phyloP scores from a whole-genome alignment of 2,797 vertebrate species.

The Hemitrygon akajei region DNA sequence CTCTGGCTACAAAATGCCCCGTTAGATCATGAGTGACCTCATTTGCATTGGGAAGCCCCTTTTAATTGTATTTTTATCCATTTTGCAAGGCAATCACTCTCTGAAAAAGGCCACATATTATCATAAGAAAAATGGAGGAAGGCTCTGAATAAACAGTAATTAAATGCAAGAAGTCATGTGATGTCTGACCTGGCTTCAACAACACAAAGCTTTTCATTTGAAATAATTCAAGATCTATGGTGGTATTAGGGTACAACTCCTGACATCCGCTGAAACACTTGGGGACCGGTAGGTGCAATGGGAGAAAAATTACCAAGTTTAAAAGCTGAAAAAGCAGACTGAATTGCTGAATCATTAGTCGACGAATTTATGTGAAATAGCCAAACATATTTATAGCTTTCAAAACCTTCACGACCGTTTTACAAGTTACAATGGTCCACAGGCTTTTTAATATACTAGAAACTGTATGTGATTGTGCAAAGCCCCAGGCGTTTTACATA shows the following conservation, averaged over 20 bases:
- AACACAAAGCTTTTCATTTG: neutral
- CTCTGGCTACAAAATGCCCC: neutral
- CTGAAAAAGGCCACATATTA: neutral
- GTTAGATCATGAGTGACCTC: too few relatives aligned
- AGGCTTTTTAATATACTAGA: neutral
- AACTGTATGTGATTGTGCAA: slow-evolving; percentile 20
- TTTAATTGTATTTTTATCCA: neutral
- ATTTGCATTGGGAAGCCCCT: neutral
- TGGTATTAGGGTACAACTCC: neutral
- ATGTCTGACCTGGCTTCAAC: neutral
- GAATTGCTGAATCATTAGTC: neutral
- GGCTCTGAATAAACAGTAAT: neutral
- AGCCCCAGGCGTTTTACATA: slow-evolving; percentile 31
- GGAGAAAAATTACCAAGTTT: neutral
- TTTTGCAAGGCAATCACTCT: neutral
- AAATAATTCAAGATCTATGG: neutral
- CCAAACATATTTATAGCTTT: slow-evolving; percentile 16
- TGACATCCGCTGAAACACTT: neutral
- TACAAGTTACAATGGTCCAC: slow-evolving; percentile 22
- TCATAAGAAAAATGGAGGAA: neutral
- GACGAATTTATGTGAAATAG: neutral
- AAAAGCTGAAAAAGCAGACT: neutral
- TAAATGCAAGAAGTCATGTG: neutral
- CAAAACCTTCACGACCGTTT: neutral
- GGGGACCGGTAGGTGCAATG: neutral